Evolutionary conservation across 2,888 invertebrate genomes (phyloP), one percentile per base, ranked within the genome.

Genomic region (Stictocephala bisonia): DNA sequence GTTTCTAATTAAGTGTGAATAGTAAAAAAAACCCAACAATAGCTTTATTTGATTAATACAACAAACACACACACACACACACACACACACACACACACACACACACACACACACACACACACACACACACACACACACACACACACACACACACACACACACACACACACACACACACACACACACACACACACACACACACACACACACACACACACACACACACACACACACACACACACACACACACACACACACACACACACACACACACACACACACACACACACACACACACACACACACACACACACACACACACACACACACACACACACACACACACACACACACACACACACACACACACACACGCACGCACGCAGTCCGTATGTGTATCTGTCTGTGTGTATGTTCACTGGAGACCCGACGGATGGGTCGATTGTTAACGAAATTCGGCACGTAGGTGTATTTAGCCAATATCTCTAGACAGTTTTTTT

Each of bases 31-130:
- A n/a, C n/a, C n/a, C n/a, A n/a, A n/a, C n/a, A n/a, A n/a, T n/a
- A n/a, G n/a, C n/a, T n/a, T n/a, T n/a, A n/a, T n/a, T n/a, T 13
- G n/a, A n/a, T n/a, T n/a, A n/a, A n/a, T n/a, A n/a, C n/a, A n/a
- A n/a, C n/a, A n/a, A n/a, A n/a, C n/a, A n/a, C n/a, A n/a, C n/a
- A n/a, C n/a, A n/a, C n/a, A n/a, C n/a, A n/a, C n/a, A n/a, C n/a
- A n/a, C n/a, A 76, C 69, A 69, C 64, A 51, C 51, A 44, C 44
- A 44, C 56, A 64, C 44, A 44, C 44, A 44, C 44, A 44, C 44
- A 44, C 44, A 44, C 44, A 44, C 44, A 44, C 44, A 44, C 44
- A 44, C 44, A 44, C 44, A 44, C 44, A 44, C 44, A 44, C 44
- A 11, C 44, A 44, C 44, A 11, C 44, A 44, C 44, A 11, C 44